Conservation (phyloP, 2,797 vertebrate genomes). For the Sylvilagus floridanus region DNA sequence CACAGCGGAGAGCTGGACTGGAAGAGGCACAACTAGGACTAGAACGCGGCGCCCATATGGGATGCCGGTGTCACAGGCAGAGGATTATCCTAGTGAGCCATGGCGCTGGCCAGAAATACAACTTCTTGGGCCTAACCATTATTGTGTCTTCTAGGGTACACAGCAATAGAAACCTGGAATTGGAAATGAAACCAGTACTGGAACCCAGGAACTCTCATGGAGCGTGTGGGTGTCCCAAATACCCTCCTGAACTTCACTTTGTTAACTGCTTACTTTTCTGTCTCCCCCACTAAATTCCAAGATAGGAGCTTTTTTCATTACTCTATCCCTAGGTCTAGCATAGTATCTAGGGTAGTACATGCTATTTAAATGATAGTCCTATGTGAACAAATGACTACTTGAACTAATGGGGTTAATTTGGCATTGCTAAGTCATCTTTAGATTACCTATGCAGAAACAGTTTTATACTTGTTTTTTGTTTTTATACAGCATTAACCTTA, state of each 20-base stretch:
- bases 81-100: too few species aligned
- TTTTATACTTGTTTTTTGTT: constrained; percentile 45
- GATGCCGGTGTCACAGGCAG: too few species aligned
- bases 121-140: too few species aligned
- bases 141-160: too few species aligned
- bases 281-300: neutral
- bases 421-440: constrained; percentile 45
- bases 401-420: constrained; percentile 31
- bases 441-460: constrained; percentile 22
- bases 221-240: too few species aligned
- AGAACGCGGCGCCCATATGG: too few species aligned
- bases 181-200: too few species aligned
- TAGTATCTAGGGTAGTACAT: neutral
- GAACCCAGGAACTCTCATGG: too few species aligned
- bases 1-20: too few species aligned
- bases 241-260: neutral
- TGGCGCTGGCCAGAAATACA: too few species aligned
- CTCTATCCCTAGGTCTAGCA: neutral
- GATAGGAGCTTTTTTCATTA: neutral
- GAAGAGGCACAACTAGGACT: too few species aligned
- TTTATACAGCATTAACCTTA: constrained; percentile 37
- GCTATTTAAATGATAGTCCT: constrained; percentile 52
- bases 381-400: constrained; percentile 10
- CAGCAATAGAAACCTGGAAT: too few species aligned
- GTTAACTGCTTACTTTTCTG: constrained; percentile 27